A percentile compares a stretch with the other conserved stretches of the same genome.
These are phyloP conservation scores for Marasmarcha lunaedactyla DNA, from an alignment of 2,888 invertebrate genomes.

Conservation along the genomic window DNA sequence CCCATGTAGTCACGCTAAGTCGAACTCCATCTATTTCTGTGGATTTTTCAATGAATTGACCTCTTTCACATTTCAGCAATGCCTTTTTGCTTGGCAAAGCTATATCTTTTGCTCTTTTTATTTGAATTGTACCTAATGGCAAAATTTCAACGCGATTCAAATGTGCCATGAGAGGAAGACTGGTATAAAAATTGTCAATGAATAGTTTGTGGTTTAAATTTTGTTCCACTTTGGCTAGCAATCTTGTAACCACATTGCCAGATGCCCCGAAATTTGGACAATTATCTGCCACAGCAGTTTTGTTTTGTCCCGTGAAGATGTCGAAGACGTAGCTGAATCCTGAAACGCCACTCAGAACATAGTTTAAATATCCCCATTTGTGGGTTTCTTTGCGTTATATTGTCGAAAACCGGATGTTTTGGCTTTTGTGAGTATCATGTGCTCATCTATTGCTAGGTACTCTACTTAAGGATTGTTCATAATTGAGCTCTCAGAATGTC, in stretches of 20 bases:
- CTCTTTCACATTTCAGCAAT: constrained; percentile 8
- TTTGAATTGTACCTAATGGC: constrained; percentile 10
- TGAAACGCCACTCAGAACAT: constrained; percentile 29
- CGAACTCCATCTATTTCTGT: constrained; percentile 9
- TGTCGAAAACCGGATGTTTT: constrained; percentile 16
- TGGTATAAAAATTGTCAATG: constrained; percentile 28
- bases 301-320: constrained; percentile 24
- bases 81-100: constrained; percentile 7
- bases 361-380: constrained; percentile 29
- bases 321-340: constrained; percentile 34
- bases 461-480: constrained; percentile 24
- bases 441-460: constrained; percentile 24
- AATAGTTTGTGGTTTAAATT: constrained; percentile 23
- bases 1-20: constrained; percentile 15
- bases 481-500: constrained; percentile 13
- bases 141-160: constrained; percentile 5
- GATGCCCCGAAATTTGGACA: constrained; percentile 22
- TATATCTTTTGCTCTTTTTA: constrained; percentile 8
- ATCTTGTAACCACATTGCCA: constrained; percentile 21
- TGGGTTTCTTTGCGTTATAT: constrained; percentile 30
- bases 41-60: constrained; percentile 10
- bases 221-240: constrained; percentile 18
- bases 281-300: constrained; percentile 16
- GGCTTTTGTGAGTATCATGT: constrained; percentile 28
- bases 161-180: constrained; percentile 6